Conservation (phyloP, 2,797 vertebrate species). For the Manis crassicaudata region DNA sequence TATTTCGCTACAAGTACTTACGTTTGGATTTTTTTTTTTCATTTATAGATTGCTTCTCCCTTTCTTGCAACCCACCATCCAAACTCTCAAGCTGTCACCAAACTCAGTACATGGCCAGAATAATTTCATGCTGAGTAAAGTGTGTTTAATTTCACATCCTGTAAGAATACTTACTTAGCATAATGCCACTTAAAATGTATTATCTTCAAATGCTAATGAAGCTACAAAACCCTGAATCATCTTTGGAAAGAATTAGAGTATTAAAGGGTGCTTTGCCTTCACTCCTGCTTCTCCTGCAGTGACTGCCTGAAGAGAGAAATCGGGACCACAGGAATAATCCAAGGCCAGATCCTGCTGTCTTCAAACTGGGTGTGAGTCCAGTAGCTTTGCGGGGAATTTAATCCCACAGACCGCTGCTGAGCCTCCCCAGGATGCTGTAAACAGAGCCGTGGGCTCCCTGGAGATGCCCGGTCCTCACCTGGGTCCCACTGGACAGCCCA, state of each 20-base stretch:
- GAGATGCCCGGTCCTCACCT: not conserved
- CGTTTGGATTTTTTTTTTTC: conserved; percentile 79
- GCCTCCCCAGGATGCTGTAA: not conserved
- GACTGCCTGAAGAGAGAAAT: conserved; percentile 49
- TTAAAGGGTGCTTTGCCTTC: conserved; percentile 38
- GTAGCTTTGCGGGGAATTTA: not conserved
- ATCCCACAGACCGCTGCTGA: not conserved
- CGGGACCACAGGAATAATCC: not conserved
- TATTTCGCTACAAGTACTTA: conserved; percentile 87
- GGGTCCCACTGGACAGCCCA: not conserved
- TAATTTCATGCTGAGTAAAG: conserved; percentile 88
- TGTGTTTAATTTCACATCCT: conserved; percentile 88
- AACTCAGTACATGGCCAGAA: conserved; percentile 84
- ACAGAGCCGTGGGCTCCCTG: not conserved
- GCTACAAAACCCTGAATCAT: conserved; percentile 79
- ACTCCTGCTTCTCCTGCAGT: not conserved
- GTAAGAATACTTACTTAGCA: conserved; percentile 90
- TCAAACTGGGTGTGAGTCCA: not conserved
- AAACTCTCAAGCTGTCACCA: conserved; percentile 85
- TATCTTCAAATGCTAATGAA: conserved; percentile 86
- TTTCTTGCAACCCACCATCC: conserved; percentile 68
- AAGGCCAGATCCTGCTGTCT: not conserved
- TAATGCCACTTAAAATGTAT: conserved; percentile 89
- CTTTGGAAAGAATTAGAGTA: conserved; percentile 66
- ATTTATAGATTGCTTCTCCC: conserved; percentile 42